phyloP scores from a whole-genome alignment of 2,797 vertebrate genomes.

The Coracias cyanogaster region DNA sequence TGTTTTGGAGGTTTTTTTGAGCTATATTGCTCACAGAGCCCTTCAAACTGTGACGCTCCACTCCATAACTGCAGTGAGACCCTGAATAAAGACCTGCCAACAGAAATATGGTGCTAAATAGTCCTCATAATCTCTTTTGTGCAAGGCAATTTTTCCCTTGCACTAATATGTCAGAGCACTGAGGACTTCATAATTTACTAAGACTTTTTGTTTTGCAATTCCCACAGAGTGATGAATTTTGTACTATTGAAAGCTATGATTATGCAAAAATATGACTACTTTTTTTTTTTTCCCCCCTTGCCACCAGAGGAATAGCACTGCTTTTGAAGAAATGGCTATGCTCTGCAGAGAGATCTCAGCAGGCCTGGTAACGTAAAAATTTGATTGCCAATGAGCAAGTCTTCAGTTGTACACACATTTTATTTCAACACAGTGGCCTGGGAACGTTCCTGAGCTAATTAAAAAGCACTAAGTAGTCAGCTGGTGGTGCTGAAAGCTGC shows the following conservation, averaged over 20 bases:
- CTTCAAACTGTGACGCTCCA: background rate
- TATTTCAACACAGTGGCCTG: background rate
- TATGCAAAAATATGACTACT: constrained; percentile 6
- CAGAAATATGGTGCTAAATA: background rate
- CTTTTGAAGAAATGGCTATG: background rate
- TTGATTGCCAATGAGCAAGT: background rate
- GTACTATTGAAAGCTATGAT: constrained; percentile 20
- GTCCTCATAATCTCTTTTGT: background rate
- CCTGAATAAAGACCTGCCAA: background rate
- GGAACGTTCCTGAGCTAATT: background rate
- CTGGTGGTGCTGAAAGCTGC: constrained; percentile 2
- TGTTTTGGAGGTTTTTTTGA: background rate
- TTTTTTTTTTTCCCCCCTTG: background rate
- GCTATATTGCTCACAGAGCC: background rate
- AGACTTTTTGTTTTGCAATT: constrained; percentile 5
- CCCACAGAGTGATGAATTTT: constrained; percentile 8
- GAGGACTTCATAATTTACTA: background rate
- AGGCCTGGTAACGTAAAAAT: background rate
- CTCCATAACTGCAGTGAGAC: background rate
- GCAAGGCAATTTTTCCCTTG: background rate
- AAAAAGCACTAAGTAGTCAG: constrained; percentile 11
- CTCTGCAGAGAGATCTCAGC: background rate
- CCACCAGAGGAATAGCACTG: background rate
- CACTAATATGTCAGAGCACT: background rate
- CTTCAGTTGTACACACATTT: background rate